A percentile compares a stretch with the other conserved stretches of the same genome.
Conservation (phyloP, 2,888 invertebrate genomes). For the Campoplex capitator region DNA sequence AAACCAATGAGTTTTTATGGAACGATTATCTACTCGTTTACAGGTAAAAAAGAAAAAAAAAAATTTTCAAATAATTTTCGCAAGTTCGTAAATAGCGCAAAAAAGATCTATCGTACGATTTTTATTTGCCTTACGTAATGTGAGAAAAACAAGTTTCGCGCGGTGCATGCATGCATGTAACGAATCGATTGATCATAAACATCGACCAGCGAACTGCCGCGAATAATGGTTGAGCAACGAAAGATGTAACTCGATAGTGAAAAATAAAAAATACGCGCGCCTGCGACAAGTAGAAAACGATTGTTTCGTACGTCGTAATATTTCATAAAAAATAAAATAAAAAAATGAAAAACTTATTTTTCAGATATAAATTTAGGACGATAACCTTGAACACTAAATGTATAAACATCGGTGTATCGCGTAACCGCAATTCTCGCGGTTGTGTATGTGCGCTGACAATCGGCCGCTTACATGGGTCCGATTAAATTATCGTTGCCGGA, state of each 20-base stretch:
- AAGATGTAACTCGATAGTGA: background rate
- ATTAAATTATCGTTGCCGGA: constrained; percentile 59
- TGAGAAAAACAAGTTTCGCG: background rate
- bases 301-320: background rate
- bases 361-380: constrained; percentile 19
- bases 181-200: constrained; percentile 39
- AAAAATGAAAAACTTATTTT: background rate
- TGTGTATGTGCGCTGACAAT: constrained; percentile 35
- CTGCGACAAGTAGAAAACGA: background rate
- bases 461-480: constrained; percentile 37
- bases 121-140: background rate
- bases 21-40: too few relatives aligned
- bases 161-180: background rate
- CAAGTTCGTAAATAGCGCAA: background rate
- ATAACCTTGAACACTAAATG: constrained; percentile 1
- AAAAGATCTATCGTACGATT: background rate
- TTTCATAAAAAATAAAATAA: background rate
- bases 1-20: too few relatives aligned
- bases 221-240: background rate
- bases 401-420: background rate
- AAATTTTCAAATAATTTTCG: background rate
- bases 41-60: too few relatives aligned
- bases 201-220: background rate
- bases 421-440: constrained; percentile 28
- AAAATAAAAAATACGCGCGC: background rate